Base-by-base conservation (phyloP, 2,888 invertebrate species). In the Amblyjoppa proteus region DNA sequence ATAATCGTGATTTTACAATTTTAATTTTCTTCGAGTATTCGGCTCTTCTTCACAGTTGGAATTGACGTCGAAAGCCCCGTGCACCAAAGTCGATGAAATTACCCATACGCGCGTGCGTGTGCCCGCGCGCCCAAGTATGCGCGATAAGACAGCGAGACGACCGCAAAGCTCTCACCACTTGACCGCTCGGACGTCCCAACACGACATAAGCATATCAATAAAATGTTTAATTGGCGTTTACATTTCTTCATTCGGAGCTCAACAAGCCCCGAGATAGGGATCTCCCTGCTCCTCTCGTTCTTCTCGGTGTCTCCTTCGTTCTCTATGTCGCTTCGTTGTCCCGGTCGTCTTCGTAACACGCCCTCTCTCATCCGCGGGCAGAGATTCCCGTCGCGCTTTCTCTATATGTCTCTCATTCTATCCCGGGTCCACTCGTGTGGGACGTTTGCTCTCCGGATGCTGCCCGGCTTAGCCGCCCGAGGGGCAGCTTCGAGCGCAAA, bases 181-280 rank as follows among this genome's bases (percentile, higher is more conserved):
- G 85, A 83, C 81, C 81, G 81, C 77, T 58, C 64, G 79, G 91
- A 91, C 90, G 88, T 89, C 87, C 84, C 88, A 88, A 91, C 92
- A 91, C 90, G 93, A 93, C 92, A 91, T 91, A 91, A 92, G 91
- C 92, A 91, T 92, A 93, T 93, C 92, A 93, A 93, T 93, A 92
- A 93, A 93, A 92, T 92, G 93, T 92, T 93, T 93, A 93, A 93
- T 93, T 93, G 93, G 91, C 92, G 90, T 93, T 93, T 92, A 92
- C 93, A 93, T 92, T 92, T 92, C 92, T 92, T 91, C 90, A 92
- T 92, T 90, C 90, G 90, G 82, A 82, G 88, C 89, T 89, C 90
- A 91, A 91, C 92, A 92, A 91, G 92, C 86, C 38, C 84, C 61
- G 76, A 83, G 83, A 83, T 83, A 83, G 81, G 28, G 79, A 87